Percentiles rank a stretch among this genome's conserved stretches.
Conservation (phyloP, 2,113 vertebrate species). For the Datnioides undecimradiatus region DNA sequence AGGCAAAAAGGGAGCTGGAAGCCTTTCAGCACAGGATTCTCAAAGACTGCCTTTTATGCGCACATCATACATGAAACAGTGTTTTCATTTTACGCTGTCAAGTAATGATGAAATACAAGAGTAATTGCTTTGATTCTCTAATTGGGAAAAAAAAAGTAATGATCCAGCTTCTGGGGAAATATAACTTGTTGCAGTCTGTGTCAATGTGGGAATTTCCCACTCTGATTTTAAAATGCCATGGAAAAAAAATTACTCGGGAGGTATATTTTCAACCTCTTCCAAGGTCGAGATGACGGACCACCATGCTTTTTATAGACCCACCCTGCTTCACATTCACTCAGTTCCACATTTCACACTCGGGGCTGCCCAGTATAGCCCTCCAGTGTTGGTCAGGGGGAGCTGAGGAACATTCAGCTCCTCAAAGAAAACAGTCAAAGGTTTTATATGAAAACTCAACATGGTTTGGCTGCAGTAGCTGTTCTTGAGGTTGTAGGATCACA, state of each 20-base stretch:
- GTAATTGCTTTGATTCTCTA: constrained; percentile 18
- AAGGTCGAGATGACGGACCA: constrained; percentile 45
- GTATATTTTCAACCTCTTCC: constrained; percentile 39
- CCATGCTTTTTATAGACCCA: constrained; percentile 55
- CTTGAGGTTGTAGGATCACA: constrained; percentile 4
- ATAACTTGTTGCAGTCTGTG: background rate
- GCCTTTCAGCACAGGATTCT: constrained; percentile 23
- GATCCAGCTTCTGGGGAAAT: constrained; percentile 13
- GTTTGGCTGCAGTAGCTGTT: constrained; percentile 13
- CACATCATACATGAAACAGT: constrained; percentile 17
- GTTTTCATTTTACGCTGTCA: constrained; percentile 13
- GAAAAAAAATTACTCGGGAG: constrained; percentile 1
- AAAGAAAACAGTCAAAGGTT: background rate
- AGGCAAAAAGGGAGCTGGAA: constrained; percentile 40
- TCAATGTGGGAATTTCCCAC: constrained; percentile 43
- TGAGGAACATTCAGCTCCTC: constrained; percentile 12
- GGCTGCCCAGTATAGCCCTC: background rate
- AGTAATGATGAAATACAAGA: constrained; percentile 15
- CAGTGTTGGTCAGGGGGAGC: background rate
- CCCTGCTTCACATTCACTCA: constrained; percentile 26
- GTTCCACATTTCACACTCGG: constrained; percentile 20
- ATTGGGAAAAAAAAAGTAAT: background rate
- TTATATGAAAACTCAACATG: constrained; percentile 20
- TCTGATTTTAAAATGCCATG: constrained; percentile 22
- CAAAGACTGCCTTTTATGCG: background rate